Evolutionary conservation across 1,140 invertebrate species (phyloP).

Genomic region (Dendrolimus punctatus): DNA sequence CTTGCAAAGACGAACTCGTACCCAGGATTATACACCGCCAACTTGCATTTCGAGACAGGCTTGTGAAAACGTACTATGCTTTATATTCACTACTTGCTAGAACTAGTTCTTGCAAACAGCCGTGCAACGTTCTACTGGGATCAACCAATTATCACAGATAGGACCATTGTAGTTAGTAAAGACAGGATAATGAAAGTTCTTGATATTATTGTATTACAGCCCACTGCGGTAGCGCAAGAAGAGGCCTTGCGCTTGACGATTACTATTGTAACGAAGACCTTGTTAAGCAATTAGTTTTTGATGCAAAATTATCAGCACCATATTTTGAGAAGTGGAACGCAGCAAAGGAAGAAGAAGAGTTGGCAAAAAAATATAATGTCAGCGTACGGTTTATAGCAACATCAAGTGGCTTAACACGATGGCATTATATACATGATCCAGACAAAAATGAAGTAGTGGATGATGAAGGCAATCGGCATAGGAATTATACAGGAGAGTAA

Average conservation of each 20-base stretch:
- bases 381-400: conserved; percentile 88
- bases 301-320: conserved; percentile 85
- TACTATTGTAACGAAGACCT: conserved; percentile 90
- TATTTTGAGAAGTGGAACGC: conserved; percentile 77
- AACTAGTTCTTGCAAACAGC: too few species aligned
- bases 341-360: conserved; percentile 63
- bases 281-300: conserved; percentile 88
- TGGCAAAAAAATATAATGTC: conserved; percentile 78
- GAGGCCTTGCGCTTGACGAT: conserved; percentile 74
- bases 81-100: too few species aligned
- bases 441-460: conserved; percentile 57
- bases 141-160: too few species aligned
- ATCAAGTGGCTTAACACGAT: conserved; percentile 89
- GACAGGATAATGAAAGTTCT: too few species aligned
- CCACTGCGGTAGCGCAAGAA: conserved; percentile 76
- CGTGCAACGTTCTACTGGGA: too few species aligned
- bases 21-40: too few species aligned
- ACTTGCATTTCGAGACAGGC: too few species aligned
- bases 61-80: too few species aligned
- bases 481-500: conserved; percentile 42
- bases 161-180: too few species aligned
- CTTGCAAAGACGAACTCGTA: too few species aligned
- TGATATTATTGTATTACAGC: conserved; percentile 41
- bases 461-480: conserved; percentile 32
- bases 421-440: conserved; percentile 80